A percentile compares a stretch with the other conserved stretches of the same genome.
Conservation (phyloP, 2,888 invertebrate species). For the Caenorhabditis sp. region DNA sequence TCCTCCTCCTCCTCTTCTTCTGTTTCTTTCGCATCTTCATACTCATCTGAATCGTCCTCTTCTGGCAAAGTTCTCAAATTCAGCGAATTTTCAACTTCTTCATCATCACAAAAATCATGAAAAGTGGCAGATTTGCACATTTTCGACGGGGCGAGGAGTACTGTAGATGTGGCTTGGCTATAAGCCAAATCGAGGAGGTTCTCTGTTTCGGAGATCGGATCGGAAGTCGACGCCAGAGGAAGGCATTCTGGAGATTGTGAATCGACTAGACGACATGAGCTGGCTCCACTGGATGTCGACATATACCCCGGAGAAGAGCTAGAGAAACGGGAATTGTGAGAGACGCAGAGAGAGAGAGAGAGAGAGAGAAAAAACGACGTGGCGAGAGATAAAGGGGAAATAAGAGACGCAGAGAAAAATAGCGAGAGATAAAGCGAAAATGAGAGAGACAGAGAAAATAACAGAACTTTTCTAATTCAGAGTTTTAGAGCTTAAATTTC, state of each 20-base stretch:
- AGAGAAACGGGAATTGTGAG: no score
- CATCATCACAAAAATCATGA: conserved; percentile 39
- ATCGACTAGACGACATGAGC: not conserved
- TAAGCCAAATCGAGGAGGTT: conserved; percentile 34
- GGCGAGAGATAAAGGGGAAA: not conserved
- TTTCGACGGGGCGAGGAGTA: not conserved
- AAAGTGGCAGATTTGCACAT: conserved; percentile 45
- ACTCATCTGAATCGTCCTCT: conserved; percentile 31
- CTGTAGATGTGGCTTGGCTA: not conserved
- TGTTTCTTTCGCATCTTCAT: conserved; percentile 31
- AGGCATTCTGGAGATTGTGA: not conserved
- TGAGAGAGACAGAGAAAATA: conserved; percentile 5
- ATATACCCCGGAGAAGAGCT: no score
- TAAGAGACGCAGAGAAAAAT: conserved; percentile 16
- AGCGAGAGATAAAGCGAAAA: conserved; percentile 6
- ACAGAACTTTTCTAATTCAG: not conserved
- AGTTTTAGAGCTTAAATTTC: no score
- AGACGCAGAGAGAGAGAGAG: not conserved
- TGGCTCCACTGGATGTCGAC: not conserved
- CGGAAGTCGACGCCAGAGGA: not conserved
- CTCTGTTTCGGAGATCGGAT: conserved; percentile 36
- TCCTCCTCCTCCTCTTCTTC: conserved; percentile 30
- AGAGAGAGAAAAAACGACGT: no score
- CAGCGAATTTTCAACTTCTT: conserved; percentile 10
- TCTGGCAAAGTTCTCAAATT: conserved; percentile 23